A percentile compares a stretch with the other conserved stretches of the same genome.
Conservation (phyloP, 2,113 vertebrate species). For the Alectura lathami region DNA sequence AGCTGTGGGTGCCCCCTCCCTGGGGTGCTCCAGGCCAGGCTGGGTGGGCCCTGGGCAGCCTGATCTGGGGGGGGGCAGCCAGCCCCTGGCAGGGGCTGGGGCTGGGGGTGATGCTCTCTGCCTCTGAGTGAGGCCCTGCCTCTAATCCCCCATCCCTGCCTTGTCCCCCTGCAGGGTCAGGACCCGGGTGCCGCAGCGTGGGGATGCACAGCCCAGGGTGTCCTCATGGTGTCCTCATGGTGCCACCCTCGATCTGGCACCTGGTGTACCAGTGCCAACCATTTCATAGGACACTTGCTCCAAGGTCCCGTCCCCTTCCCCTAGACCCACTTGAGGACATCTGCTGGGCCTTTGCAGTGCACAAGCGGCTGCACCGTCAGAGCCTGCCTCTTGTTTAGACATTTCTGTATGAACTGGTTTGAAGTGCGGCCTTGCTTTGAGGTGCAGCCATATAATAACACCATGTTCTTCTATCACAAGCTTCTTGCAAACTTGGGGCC, state of each 20-base stretch:
- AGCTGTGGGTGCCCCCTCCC: background rate
- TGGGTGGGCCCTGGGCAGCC: no score
- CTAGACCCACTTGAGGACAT: fast-evolving
- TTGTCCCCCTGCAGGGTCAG: background rate
- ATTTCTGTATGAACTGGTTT: fast-evolving
- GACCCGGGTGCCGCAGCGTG: background rate
- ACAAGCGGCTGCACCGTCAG: fast-evolving
- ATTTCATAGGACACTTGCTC: fast-evolving
- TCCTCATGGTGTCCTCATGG: fast-evolving
- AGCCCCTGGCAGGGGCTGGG: no score
- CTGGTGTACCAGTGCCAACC: fast-evolving
- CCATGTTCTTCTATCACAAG: background rate
- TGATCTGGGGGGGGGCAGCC: no score
- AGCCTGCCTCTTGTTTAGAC: fast-evolving
- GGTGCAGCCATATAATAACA: fast-evolving
- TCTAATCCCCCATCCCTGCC: no score
- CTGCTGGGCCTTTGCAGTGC: background rate
- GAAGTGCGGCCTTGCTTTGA: background rate
- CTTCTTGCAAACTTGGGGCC: fast-evolving
- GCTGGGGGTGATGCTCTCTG: no score
- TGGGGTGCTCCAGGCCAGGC: no score
- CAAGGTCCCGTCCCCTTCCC: fast-evolving
- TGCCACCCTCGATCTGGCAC: background rate
- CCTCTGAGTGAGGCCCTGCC: no score
- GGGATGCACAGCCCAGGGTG: background rate